Evolutionary conservation across 2,113 vertebrate species (phyloP).

Genomic region (Salvator merianae): DNA sequence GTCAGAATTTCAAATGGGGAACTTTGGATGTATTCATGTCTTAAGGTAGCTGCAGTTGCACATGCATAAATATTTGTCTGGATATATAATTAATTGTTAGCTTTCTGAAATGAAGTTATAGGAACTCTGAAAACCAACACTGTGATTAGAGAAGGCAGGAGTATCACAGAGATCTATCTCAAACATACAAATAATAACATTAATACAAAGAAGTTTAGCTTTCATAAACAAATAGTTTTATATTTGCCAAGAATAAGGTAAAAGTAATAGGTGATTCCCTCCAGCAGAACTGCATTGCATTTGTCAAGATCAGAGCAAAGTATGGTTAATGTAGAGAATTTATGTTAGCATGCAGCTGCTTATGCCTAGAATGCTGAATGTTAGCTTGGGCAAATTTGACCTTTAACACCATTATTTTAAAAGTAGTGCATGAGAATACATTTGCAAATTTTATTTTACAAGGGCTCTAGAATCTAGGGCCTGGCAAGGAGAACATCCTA

Average conservation of each 20-base stretch:
- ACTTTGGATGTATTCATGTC: not conserved
- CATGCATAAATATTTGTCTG: not conserved
- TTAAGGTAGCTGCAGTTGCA: not conserved
- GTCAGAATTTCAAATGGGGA: constrained; percentile 41
- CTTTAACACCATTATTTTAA: not conserved
- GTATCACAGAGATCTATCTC: not conserved
- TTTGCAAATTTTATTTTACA: not conserved
- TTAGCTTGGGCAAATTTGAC: not conserved
- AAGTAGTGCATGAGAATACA: not conserved
- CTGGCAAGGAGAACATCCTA: not conserved
- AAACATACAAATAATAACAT: not conserved
- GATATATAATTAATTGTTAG: not conserved
- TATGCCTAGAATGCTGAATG: too few relatives aligned
- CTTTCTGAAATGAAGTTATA: not conserved
- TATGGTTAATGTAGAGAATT: not conserved
- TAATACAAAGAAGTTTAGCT: not conserved
- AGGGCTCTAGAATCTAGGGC: not conserved
- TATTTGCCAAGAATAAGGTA: not conserved
- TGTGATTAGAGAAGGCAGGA: not conserved
- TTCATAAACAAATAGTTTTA: not conserved
- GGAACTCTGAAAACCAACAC: not conserved
- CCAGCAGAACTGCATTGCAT: not conserved
- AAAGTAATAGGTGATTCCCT: not conserved
- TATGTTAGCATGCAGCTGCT: not conserved
- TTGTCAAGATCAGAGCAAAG: not conserved